These are phyloP conservation scores for Aricia agestis DNA, from an alignment of 1,140 invertebrate species.

Conservation along the genomic window DNA sequence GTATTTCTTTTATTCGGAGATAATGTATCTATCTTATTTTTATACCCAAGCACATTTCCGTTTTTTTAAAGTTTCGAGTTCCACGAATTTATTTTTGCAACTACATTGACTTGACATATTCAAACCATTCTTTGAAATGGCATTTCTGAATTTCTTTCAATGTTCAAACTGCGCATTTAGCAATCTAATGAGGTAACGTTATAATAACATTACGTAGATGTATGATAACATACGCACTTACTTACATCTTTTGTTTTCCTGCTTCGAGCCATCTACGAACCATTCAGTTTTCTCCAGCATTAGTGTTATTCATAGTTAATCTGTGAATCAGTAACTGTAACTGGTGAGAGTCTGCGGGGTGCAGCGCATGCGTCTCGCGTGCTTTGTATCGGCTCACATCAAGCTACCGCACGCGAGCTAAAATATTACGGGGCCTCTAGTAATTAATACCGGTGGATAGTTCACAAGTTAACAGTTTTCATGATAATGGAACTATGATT, in stretches of 20 bases:
- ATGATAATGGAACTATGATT: too few species aligned
- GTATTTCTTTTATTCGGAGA: background rate
- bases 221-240: background rate
- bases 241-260: background rate
- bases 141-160: too few species aligned
- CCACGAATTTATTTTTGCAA: too few species aligned
- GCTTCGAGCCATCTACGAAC: background rate
- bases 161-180: too few species aligned
- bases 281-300: background rate
- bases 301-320: background rate
- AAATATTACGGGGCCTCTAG: constrained; percentile 9
- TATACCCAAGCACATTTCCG: background rate
- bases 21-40: background rate
- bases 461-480: background rate
- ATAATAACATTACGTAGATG: background rate
- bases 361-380: constrained; percentile 21
- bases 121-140: too few species aligned
- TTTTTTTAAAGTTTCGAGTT: background rate
- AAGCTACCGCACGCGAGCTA: constrained; percentile 14
- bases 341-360: background rate
- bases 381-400: constrained; percentile 18
- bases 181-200: too few species aligned
- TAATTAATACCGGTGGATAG: background rate
- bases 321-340: constrained; percentile 11
- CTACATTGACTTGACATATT: too few species aligned